Evolutionary conservation across 2,888 invertebrate species (phyloP).

Genomic region (Autographa pulchrina): DNA sequence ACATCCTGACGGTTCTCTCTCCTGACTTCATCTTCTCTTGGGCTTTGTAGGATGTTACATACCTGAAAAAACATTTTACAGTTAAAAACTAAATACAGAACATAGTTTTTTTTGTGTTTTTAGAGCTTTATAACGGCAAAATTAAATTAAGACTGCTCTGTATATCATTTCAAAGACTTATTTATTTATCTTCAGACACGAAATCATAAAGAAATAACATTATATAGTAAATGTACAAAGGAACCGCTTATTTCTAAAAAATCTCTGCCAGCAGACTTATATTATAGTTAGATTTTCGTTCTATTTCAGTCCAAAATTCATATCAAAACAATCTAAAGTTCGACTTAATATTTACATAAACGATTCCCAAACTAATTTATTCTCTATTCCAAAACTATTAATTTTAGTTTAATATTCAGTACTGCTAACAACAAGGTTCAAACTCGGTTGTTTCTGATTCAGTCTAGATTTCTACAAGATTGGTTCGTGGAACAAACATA

Average conservation of each 20-base stretch:
- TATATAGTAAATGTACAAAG: no score
- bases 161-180: neutral
- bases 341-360: neutral
- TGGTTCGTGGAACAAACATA: neutral
- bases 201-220: no score
- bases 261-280: no score
- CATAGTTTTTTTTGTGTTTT: no score
- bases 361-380: conserved; percentile 15
- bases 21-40: conserved; percentile 92
- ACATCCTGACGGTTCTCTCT: conserved; percentile 90
- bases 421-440: conserved; percentile 23
- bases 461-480: conserved; percentile 10
- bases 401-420: conserved; percentile 10
- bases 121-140: no score
- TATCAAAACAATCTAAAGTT: neutral
- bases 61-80: conserved; percentile 72
- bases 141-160: neutral
- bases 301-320: neutral
- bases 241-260: no score
- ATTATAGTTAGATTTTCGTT: neutral
- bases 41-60: conserved; percentile 91
- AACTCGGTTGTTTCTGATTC: conserved; percentile 5
- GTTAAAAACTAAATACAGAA: neutral
- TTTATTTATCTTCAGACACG: neutral
- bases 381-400: conserved; percentile 3